Conservation (phyloP, 1,140 invertebrate species). For the Xylocopa sonorina region DNA sequence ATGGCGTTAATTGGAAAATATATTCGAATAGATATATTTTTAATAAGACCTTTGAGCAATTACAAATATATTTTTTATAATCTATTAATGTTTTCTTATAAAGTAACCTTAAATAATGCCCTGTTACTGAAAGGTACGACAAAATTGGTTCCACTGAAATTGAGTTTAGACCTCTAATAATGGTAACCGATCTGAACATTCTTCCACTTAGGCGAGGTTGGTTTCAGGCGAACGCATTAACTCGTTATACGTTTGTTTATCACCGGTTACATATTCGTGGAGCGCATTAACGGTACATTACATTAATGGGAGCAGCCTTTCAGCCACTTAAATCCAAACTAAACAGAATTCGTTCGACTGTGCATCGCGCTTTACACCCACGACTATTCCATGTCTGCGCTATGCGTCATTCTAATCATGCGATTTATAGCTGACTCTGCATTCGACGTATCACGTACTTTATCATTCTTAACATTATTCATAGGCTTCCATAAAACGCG, state of each 20-base stretch:
- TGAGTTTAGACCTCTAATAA: not conserved
- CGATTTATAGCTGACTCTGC: slow-evolving; percentile 30
- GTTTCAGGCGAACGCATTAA: not conserved
- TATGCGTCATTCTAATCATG: slow-evolving; percentile 26
- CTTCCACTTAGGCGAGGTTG: not conserved
- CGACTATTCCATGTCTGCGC: not conserved
- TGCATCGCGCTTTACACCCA: not conserved
- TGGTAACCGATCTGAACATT: not conserved
- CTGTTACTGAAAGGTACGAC: not conserved
- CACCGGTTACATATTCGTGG: slow-evolving; percentile 11
- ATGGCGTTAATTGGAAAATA: too few relatives aligned
- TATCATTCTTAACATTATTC: slow-evolving; percentile 23
- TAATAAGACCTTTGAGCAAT: too few relatives aligned
- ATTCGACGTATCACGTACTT: slow-evolving; percentile 10
- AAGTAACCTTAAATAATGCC: too few relatives aligned
- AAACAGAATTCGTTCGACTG: slow-evolving; percentile 1
- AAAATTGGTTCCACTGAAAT: too few relatives aligned
- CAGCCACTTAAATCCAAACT: not conserved
- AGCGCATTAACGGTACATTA: not conserved
- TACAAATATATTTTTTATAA: too few relatives aligned
- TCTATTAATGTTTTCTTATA: too few relatives aligned
- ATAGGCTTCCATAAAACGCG: not conserved
- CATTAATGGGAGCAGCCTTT: not conserved
- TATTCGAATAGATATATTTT: too few relatives aligned
- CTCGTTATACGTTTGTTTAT: slow-evolving; percentile 26